phyloP scores from a whole-genome alignment of 2,113 vertebrate species.

The Psittacara wagleri region DNA sequence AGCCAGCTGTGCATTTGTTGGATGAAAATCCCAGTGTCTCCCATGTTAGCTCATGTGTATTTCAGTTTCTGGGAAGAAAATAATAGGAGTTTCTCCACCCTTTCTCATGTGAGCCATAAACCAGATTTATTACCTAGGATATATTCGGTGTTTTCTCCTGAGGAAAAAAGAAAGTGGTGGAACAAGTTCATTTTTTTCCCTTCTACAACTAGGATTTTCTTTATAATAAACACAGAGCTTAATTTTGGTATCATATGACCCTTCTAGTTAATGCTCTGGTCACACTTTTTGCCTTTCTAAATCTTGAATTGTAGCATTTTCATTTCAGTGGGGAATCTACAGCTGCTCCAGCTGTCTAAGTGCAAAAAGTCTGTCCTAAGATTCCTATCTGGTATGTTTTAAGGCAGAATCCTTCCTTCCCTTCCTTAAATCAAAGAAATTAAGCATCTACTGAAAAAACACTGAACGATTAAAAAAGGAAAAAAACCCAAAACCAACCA shows the following conservation, averaged over 20 bases:
- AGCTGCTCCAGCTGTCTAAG: conserved; percentile 55
- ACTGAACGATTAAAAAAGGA: neutral
- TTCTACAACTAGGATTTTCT: conserved; percentile 62
- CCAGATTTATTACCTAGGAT: conserved; percentile 69
- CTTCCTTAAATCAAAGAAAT: conserved; percentile 10
- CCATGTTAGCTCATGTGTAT: conserved; percentile 57
- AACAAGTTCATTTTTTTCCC: conserved; percentile 66
- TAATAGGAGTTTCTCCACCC: conserved; percentile 68
- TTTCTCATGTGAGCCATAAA: conserved; percentile 71
- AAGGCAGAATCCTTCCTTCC: conserved; percentile 1
- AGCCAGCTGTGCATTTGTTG: conserved; percentile 62
- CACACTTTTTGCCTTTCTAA: conserved; percentile 68
- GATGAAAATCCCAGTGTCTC: conserved; percentile 62
- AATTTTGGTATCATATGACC: conserved; percentile 59
- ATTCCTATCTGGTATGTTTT: conserved; percentile 4
- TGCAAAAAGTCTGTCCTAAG: neutral
- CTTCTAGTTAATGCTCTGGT: conserved; percentile 56
- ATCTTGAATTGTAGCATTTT: conserved; percentile 44
- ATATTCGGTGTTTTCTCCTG: conserved; percentile 65
- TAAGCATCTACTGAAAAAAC: neutral
- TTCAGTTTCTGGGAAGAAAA: conserved; percentile 71
- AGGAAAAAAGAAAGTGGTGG: conserved; percentile 59
- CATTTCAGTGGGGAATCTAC: conserved; percentile 54
- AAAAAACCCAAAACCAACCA: neutral
- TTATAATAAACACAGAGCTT: conserved; percentile 63